A percentile compares a stretch with the other conserved stretches of the same genome.
Evolutionary conservation across 2,113 vertebrate genomes (phyloP).

Genomic region (Mesoclemmys tuberculata): DNA sequence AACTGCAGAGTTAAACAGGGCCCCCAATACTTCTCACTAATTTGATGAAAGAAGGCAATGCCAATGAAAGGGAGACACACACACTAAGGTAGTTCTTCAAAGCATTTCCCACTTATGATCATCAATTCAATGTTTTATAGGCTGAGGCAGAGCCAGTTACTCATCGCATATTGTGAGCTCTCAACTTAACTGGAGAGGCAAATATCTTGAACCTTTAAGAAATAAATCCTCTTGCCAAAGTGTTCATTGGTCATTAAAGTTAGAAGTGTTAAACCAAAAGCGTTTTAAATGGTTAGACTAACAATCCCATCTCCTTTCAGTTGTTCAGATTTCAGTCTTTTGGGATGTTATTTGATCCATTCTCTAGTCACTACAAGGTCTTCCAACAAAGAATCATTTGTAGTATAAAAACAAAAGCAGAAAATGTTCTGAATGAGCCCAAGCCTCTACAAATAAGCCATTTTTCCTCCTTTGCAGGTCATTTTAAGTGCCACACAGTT

Average conservation of each 20-base stretch:
- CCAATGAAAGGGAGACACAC: accelerated
- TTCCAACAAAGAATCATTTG: not conserved
- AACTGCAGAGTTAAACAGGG: not conserved
- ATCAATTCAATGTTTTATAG: not conserved
- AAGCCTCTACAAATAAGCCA: not conserved
- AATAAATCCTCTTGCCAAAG: not conserved
- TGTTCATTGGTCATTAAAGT: not conserved
- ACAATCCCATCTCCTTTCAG: not conserved
- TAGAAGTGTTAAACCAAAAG: not conserved
- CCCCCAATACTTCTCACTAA: not conserved
- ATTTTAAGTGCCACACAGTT: not conserved
- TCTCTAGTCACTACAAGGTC: not conserved
- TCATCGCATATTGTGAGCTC: not conserved
- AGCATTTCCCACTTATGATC: not conserved
- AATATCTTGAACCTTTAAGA: not conserved
- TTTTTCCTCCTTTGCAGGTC: not conserved
- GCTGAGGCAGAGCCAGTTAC: not conserved
- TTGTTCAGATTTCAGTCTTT: not conserved
- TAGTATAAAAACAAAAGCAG: not conserved
- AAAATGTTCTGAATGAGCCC: not conserved
- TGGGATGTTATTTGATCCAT: not conserved
- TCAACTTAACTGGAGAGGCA: not conserved
- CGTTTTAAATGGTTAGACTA: not conserved
- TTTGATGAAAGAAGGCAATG: not conserved
- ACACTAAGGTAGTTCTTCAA: not conserved